These are phyloP conservation scores for Nothobranchius kuhntae DNA, from an alignment of 2,113 vertebrate genomes.

Conservation along the genomic window DNA sequence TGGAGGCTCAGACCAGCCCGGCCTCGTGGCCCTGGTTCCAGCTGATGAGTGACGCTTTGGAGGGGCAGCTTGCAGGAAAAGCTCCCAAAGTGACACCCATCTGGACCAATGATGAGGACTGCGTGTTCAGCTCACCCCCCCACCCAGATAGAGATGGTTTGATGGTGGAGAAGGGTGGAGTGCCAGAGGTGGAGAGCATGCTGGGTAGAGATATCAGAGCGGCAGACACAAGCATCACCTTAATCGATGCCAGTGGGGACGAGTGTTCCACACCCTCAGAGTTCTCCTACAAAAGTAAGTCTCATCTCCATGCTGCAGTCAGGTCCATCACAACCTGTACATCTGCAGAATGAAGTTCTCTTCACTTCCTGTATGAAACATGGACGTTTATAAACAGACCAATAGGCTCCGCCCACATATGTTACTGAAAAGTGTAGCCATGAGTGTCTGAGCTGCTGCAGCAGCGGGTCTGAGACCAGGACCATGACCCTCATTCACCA, in stretches of 20 bases:
- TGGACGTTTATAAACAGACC: no score
- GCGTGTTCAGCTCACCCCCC: slow-evolving; percentile 51
- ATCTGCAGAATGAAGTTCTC: no score
- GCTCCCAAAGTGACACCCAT: slow-evolving; percentile 62
- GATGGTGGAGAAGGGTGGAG: slow-evolving; percentile 49
- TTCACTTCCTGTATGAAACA: no score
- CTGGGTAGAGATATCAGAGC: slow-evolving; percentile 40
- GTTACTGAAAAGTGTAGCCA: no score
- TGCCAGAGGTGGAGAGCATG: slow-evolving; percentile 65
- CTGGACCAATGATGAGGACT: slow-evolving; percentile 69
- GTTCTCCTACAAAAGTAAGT: slow-evolving; percentile 68
- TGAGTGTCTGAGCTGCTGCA: no score
- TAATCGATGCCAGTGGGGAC: slow-evolving; percentile 73
- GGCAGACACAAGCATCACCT: slow-evolving; percentile 53
- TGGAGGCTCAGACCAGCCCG: slow-evolving; percentile 69
- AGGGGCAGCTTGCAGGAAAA: slow-evolving; percentile 67
- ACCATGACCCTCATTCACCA: no score
- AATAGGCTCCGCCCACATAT: no score
- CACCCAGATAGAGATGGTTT: slow-evolving; percentile 54
- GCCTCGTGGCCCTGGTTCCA: slow-evolving; percentile 82
- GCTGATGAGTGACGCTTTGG: slow-evolving; percentile 77
- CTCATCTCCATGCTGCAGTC: no score
- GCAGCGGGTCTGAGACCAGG: no score
- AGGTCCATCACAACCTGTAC: no score
- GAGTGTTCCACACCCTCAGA: slow-evolving; percentile 66